A percentile compares a stretch with the other conserved stretches of the same genome.
phyloP scores from a whole-genome alignment of 1,140 invertebrate species.

The Drosophila neocordata region DNA sequence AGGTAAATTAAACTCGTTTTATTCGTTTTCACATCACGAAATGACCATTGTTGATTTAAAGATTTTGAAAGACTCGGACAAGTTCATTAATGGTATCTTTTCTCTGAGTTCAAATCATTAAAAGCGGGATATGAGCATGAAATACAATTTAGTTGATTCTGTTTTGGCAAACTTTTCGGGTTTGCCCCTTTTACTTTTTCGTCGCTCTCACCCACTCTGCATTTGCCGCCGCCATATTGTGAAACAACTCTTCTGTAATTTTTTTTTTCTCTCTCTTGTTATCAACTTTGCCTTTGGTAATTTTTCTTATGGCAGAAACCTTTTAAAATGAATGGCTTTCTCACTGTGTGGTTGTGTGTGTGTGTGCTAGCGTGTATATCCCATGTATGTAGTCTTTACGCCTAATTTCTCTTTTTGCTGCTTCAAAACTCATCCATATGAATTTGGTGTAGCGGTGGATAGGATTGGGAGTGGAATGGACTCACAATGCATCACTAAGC shows the following conservation, averaged over 20 bases:
- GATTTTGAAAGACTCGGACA: no score
- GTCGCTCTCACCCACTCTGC: conserved; percentile 16
- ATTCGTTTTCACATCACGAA: no score
- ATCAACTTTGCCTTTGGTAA: conserved; percentile 56
- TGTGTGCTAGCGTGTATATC: conserved; percentile 32
- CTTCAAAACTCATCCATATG: conserved; percentile 22
- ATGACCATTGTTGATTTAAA: no score
- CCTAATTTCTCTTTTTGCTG: conserved; percentile 68
- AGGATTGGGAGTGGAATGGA: conserved; percentile 6
- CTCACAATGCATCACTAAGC: conserved; percentile 72
- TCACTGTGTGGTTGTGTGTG: not conserved
- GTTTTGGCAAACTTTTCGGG: not conserved
- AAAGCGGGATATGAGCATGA: no score
- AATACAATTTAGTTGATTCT: no score
- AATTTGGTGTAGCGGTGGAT: not conserved
- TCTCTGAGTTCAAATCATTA: no score
- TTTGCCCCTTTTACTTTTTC: not conserved
- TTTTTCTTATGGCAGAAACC: conserved; percentile 62
- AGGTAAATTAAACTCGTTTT: no score
- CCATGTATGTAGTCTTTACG: conserved; percentile 76
- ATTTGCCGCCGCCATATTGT: conserved; percentile 57
- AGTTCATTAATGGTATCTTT: no score
- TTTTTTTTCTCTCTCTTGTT: conserved; percentile 18
- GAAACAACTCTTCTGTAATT: conserved; percentile 64
- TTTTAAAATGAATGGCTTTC: conserved; percentile 74